Conservation (phyloP, 2,113 vertebrate genomes). For the Catharus minimus region DNA sequence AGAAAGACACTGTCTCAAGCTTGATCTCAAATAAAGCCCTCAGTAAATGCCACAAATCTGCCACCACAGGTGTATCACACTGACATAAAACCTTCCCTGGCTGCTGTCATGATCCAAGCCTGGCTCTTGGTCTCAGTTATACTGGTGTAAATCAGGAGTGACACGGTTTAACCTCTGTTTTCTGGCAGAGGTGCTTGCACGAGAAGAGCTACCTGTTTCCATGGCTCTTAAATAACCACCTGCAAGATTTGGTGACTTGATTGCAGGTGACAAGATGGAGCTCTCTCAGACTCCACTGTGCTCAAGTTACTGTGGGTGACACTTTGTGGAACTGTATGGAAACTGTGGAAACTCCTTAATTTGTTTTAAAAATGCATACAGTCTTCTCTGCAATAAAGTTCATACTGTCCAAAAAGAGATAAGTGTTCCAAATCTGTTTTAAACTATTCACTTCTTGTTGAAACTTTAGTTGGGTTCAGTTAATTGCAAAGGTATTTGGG, state of each 20-base stretch:
- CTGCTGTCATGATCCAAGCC: not conserved
- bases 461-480: not conserved
- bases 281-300: not conserved
- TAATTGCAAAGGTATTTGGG: not conserved
- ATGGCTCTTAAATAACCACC: not conserved
- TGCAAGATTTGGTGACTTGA: not conserved
- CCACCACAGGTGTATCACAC: not conserved
- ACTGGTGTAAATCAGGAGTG: not conserved
- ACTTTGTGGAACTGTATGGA: not conserved
- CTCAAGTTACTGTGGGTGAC: not conserved
- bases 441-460: not conserved
- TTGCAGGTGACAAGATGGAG: not conserved
- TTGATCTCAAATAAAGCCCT: not conserved
- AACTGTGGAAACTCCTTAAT: not conserved
- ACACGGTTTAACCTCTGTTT: not conserved
- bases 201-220: not conserved
- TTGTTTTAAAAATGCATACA: not conserved
- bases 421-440: not conserved
- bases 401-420: not conserved
- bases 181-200: not conserved
- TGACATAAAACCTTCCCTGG: not conserved
- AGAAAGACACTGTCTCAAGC: not conserved
- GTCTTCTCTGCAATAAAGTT: conserved; percentile 67
- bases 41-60: not conserved
- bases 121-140: not conserved